Conservation (phyloP, 2,113 vertebrate genomes). For the Elephas maximus region DNA sequence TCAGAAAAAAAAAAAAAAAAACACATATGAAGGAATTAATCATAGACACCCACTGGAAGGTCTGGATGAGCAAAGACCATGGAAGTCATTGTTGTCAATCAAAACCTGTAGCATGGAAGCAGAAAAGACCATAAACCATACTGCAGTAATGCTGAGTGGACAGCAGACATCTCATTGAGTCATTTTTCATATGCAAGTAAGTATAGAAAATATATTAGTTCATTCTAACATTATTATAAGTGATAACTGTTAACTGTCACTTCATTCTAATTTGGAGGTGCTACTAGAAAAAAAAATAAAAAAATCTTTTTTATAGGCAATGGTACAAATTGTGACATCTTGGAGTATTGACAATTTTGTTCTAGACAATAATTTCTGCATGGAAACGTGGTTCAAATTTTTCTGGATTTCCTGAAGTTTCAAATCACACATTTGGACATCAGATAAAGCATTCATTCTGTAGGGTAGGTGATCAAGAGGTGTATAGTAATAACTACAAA, state of each 20-base stretch:
- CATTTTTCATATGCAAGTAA: background rate
- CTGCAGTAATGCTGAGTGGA: background rate
- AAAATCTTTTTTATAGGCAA: background rate
- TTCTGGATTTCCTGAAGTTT: background rate
- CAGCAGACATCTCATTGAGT: background rate
- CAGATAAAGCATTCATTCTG: background rate
- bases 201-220: background rate
- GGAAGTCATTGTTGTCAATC: background rate
- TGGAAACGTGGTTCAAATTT: background rate
- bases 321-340: background rate
- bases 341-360: background rate
- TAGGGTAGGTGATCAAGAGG: background rate
- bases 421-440: background rate
- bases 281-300: too few relatives aligned
- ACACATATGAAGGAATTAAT: background rate
- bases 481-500: background rate
- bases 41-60: background rate
- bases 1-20: background rate
- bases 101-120: background rate
- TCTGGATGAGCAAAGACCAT: background rate
- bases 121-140: background rate
- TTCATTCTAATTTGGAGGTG: background rate
- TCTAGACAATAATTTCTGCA: background rate
- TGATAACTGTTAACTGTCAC: background rate
- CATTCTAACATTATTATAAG: background rate